Evolutionary conservation across 2,113 vertebrate species (phyloP).

Genomic region (Oxyura jamaicensis): DNA sequence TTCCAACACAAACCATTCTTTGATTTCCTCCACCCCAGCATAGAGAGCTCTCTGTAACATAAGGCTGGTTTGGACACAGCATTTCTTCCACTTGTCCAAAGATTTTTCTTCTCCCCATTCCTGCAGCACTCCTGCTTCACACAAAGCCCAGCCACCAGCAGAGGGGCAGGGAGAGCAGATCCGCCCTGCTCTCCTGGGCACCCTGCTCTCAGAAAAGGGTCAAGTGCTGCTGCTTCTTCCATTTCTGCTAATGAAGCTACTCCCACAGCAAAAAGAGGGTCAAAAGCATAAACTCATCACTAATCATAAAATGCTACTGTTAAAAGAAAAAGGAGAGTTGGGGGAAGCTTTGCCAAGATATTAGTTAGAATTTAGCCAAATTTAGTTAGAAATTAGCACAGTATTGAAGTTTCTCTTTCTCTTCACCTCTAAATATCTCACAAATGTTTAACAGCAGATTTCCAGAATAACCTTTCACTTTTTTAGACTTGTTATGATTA

Average conservation of each 20-base stretch:
- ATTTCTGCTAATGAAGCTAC: background rate
- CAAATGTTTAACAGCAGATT: background rate
- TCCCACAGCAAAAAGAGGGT: background rate
- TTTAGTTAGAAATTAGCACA: background rate
- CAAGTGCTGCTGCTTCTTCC: background rate
- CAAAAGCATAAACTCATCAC: background rate
- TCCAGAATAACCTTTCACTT: background rate
- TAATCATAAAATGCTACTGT: background rate
- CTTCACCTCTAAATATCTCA: background rate
- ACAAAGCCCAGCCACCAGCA: background rate
- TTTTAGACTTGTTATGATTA: background rate
- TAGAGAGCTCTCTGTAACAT: background rate
- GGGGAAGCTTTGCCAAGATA: conserved; percentile 8
- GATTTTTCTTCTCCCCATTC: background rate
- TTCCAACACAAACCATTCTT: no score
- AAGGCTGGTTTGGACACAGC: background rate
- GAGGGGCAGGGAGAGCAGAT: background rate
- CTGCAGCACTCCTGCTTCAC: background rate
- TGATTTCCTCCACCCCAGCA: background rate
- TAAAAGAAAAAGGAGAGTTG: conserved; percentile 19
- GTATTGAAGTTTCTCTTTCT: background rate
- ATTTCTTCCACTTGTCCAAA: background rate
- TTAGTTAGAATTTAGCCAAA: background rate
- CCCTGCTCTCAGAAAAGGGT: background rate
- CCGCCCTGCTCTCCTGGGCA: background rate